These are phyloP conservation scores for Temnothorax longispinosus DNA, from an alignment of 1,140 invertebrate genomes.

Conservation along the genomic window DNA sequence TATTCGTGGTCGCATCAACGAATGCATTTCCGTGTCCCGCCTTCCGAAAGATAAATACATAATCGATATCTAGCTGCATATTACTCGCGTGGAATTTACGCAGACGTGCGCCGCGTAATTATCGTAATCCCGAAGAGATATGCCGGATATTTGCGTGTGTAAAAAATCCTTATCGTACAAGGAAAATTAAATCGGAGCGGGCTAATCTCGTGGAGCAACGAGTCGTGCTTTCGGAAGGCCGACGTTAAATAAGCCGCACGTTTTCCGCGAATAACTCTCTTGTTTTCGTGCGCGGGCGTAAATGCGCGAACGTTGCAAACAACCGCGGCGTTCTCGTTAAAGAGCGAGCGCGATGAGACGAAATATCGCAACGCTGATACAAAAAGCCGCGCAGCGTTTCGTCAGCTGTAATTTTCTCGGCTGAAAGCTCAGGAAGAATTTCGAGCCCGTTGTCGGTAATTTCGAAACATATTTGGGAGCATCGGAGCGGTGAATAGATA, in stretches of 20 bases:
- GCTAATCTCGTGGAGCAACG: neutral
- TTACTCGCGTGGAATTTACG: neutral
- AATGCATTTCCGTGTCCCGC: neutral
- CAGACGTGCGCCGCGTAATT: neutral
- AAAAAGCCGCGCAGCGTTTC: conserved; percentile 48
- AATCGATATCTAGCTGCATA: neutral
- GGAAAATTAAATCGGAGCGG: neutral
- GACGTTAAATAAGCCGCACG: neutral
- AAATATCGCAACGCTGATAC: conserved; percentile 51
- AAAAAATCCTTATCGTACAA: neutral
- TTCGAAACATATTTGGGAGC: conserved; percentile 36
- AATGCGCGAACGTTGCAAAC: conserved; percentile 3
- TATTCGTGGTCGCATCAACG: conserved; percentile 41
- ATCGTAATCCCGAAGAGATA: neutral
- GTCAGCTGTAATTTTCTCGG: conserved; percentile 38
- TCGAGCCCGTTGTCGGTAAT: conserved; percentile 34
- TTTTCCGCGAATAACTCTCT: conserved; percentile 26
- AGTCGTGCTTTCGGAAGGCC: neutral
- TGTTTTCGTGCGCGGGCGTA: neutral
- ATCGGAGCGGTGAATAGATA: conserved; percentile 40
- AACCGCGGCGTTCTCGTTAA: neutral
- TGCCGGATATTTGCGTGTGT: neutral
- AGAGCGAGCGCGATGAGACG: conserved; percentile 37
- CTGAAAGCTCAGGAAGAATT: conserved; percentile 52
- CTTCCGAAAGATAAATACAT: conserved; percentile 11